Evolutionary conservation across 2,113 vertebrate species (phyloP), one percentile per base, ranked within the genome.

Genomic region (Sprattus sprattus): DNA sequence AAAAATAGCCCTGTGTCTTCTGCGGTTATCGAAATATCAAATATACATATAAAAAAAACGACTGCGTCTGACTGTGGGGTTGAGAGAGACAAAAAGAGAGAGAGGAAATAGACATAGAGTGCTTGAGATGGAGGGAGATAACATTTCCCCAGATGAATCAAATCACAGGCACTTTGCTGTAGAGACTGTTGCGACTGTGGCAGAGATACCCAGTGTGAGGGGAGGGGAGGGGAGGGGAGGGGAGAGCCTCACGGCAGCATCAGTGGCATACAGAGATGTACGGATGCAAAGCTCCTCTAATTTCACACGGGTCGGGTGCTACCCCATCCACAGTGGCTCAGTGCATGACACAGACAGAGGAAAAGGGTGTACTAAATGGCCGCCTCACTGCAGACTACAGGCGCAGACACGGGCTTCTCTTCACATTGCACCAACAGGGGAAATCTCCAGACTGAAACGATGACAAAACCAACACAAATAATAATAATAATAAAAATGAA

Each of bases 121-220:
- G 28, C 71, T 78, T 13, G 9, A 39, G 15, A 78, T 39, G 71
- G 28, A 15, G 71, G 13, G 32, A 78, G 71, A 78, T 78, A 44
- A 39, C 71, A 78, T 78, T 32, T 78, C 71, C 28, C 71, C 32
- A 78, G 71, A 16, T 78, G 15, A 78, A 78, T 32, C 71, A 78
- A 78, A 78, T 78, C 71, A 44, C 28, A 78, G 71, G 28, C 28
- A 15, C 32, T 78, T 15, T 32, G 28, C 71, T 78, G 28, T 44
- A 32, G 44, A 32, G 32, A 78, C 1, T 39, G 13, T 75, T 11
- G 71, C 2, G 71, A 32, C 25, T 39, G 67, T 0, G 28, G 71
- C 11, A 39, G 10, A 15, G 25, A 78, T 0, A 13, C 25, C 15
- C 10, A 78, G 32, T 8, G 60, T 9, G 60, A 64, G 60, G 60